Evolutionary conservation across 2,888 invertebrate species (phyloP).

Genomic region (Latrodectus hesperus): DNA sequence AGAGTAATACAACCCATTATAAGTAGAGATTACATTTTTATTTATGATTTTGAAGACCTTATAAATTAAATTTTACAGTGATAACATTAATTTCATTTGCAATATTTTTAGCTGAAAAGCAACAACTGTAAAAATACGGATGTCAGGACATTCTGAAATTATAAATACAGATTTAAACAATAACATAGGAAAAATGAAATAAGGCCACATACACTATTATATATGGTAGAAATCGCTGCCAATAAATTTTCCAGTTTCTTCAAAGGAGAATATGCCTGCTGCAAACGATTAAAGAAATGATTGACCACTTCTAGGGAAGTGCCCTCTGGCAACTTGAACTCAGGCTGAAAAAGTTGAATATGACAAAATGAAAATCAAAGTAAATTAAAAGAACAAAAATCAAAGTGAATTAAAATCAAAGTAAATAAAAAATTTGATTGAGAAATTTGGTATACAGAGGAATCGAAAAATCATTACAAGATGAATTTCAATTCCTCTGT

Average conservation of each 20-base stretch:
- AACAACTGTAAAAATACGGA: too few species aligned
- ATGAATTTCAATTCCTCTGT: background rate
- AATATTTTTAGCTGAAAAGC: too few species aligned
- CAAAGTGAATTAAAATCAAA: background rate
- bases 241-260: conserved; percentile 94
- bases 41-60: too few species aligned
- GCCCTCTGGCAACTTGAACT: conserved; percentile 82
- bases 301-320: conserved; percentile 84
- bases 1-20: too few species aligned
- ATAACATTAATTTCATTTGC: too few species aligned
- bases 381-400: background rate
- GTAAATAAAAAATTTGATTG: background rate
- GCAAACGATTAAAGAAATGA: conserved; percentile 84
- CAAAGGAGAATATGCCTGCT: conserved; percentile 92
- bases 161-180: too few species aligned
- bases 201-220: conserved; percentile 73
- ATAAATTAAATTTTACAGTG: too few species aligned
- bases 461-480: background rate
- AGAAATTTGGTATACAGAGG: background rate
- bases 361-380: background rate
- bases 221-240: conserved; percentile 90
- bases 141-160: too few species aligned
- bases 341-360: conserved; percentile 50
- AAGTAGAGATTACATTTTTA: too few species aligned
- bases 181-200: background rate